Conservation (phyloP, 2,113 vertebrate species). For the Hepsetus odoe region DNA sequence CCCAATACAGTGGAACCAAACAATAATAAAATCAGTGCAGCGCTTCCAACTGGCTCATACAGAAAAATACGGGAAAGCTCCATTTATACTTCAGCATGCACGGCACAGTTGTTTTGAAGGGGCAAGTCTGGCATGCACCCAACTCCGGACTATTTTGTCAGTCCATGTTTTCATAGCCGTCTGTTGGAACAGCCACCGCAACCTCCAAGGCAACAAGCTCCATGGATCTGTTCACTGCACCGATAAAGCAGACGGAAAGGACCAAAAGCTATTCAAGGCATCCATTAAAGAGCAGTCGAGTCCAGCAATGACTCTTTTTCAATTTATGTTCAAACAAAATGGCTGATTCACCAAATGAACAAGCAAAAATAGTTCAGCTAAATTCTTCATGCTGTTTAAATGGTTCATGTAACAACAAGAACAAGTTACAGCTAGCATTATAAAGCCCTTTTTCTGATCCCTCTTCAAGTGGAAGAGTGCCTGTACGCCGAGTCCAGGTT, state of each 20-base stretch:
- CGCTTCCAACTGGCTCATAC: slow-evolving; percentile 40
- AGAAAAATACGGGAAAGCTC: slow-evolving; percentile 41
- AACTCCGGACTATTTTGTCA: slow-evolving; percentile 26
- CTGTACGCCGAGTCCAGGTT: too few species aligned
- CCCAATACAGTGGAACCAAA: background rate
- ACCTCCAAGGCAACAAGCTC: slow-evolving; percentile 47
- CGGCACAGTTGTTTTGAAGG: slow-evolving; percentile 52
- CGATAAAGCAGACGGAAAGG: slow-evolving; percentile 36
- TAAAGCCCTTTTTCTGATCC: too few species aligned
- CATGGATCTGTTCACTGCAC: slow-evolving; percentile 20
- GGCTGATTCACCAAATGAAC: background rate
- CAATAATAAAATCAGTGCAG: slow-evolving; percentile 11
- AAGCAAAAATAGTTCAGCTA: too few species aligned
- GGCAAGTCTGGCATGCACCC: slow-evolving; percentile 36
- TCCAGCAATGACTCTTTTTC: slow-evolving; percentile 13
- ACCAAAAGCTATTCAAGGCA: slow-evolving; percentile 20
- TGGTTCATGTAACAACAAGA: too few species aligned
- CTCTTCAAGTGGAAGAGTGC: too few species aligned
- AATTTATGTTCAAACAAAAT: background rate
- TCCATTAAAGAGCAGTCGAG: background rate
- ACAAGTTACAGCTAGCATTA: too few species aligned
- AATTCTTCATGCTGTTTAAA: too few species aligned
- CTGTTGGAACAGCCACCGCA: slow-evolving; percentile 43
- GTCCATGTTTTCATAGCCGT: slow-evolving; percentile 48
- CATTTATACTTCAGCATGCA: slow-evolving; percentile 41